Evolutionary conservation across 1,140 invertebrate genomes (phyloP), one percentile per base, ranked within the genome.

Genomic region (Saccostrea cuccullata): DNA sequence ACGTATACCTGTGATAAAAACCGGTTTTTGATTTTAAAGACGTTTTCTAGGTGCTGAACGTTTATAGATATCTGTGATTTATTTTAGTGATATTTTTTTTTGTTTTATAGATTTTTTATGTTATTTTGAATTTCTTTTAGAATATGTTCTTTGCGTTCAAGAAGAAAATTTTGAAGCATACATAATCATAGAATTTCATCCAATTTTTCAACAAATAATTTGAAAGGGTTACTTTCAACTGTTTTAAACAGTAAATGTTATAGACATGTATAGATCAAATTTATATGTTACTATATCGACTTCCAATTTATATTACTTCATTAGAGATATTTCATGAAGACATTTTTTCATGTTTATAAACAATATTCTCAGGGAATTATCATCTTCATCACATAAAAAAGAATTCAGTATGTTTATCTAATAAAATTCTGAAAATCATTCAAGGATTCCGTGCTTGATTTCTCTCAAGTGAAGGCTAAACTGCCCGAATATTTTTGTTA

Each of bases 341-440:
- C 70, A 77, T 36, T 77, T 36, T 73, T 77, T 77, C 30, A 26
- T 11, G 23, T n/a, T 13, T 36, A 77, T 77, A 77, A 77, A 36
- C 67, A 23, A 77, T 47, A 26, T 77, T 77, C 70, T 77, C 70
- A 77, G 70, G 70, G 70, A 77, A 36, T 77, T 17, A 26, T 30
- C 12, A 30, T 77, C 70, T 73, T 73, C 26, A 73, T 36, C 13
- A 30, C 30, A 30, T 73, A 73, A 73, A 36, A 30, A 26, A 30
- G 11, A 77, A 77, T 36, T 15, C 23, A 36, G 26, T 3, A 77
- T 30, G 17, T 64, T 20, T n/a, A 64, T 64, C 58, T 64, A 64
- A 64, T 64, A 64, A 64, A 64, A 64, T 1, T 13, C 13, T 17
- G 12, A 20, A 64, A 64, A 20, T 20, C 58, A 20, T 20, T 47